phyloP scores from a whole-genome alignment of 2,113 vertebrate species.

The Elgaria multicarinata region DNA sequence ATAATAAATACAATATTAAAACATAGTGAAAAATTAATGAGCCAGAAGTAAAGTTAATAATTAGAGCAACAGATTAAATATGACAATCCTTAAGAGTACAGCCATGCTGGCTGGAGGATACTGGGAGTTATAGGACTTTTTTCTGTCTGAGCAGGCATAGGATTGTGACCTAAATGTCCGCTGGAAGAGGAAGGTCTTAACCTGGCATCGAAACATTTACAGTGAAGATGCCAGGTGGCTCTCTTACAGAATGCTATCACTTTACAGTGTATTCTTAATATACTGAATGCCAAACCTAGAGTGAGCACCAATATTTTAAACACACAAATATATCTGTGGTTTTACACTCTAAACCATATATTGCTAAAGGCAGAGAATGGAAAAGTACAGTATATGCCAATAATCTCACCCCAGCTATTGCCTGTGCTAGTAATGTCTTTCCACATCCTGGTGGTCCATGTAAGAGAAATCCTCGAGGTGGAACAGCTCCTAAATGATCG shows the following conservation, averaged over 20 bases:
- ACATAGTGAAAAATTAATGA: too few species aligned
- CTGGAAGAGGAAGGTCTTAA: too few species aligned
- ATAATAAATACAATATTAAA: too few species aligned
- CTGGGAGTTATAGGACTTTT: too few species aligned
- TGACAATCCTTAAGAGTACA: too few species aligned
- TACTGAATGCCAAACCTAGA: not conserved
- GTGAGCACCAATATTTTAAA: not conserved
- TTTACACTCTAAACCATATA: not conserved
- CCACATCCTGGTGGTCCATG: conserved; percentile 97
- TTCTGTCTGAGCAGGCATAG: too few species aligned
- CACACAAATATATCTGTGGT: not conserved
- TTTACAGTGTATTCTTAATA: not conserved
- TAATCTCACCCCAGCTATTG: conserved; percentile 91
- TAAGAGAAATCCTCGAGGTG: conserved; percentile 91
- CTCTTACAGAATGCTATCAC: not conserved
- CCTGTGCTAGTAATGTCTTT: conserved; percentile 94
- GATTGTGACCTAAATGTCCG: too few species aligned
- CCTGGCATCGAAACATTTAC: too few species aligned
- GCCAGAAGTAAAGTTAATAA: too few species aligned
- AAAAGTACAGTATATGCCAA: not conserved
- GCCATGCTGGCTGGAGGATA: too few species aligned
- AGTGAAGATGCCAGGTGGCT: too few species aligned
- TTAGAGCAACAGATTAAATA: too few species aligned
- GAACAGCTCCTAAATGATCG: conserved; percentile 88
- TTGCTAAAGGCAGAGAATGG: not conserved